Evolutionary conservation across 2,797 vertebrate species (phyloP).

Genomic region (Harpagifer antarcticus): DNA sequence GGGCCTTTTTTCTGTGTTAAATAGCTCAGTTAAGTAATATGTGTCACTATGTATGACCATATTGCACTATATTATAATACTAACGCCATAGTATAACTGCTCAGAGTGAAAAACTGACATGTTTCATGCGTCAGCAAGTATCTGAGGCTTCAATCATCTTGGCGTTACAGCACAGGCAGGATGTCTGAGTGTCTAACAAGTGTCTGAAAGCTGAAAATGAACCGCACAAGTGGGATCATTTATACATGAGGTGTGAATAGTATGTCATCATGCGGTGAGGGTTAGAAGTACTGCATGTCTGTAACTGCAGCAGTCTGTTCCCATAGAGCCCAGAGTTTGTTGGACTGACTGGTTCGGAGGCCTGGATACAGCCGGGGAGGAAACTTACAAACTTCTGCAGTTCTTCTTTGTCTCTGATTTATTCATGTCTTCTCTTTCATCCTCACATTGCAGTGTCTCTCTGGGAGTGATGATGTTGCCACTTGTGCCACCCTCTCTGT

Average conservation of each 20-base stretch:
- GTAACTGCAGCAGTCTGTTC: constrained; percentile 50
- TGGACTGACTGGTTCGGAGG: background rate
- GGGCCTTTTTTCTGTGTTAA: background rate
- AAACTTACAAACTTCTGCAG: constrained; percentile 8
- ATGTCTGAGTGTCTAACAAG: constrained; percentile 18
- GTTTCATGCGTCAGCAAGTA: constrained; percentile 18
- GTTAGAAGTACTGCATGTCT: constrained; percentile 38
- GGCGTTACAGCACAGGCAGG: background rate
- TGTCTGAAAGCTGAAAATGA: constrained; percentile 25
- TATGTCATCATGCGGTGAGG: constrained; percentile 40
- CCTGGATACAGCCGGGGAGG: background rate
- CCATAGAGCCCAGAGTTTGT: constrained; percentile 59
- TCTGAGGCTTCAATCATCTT: constrained; percentile 9
- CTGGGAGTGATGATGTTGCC: constrained; percentile 87
- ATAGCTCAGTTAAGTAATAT: background rate
- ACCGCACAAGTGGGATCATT: constrained; percentile 28
- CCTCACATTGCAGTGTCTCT: constrained; percentile 64
- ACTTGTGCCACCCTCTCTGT: constrained; percentile 77
- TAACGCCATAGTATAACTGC: background rate
- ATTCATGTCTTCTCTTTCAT: constrained; percentile 27
- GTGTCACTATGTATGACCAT: background rate
- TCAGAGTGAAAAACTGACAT: constrained; percentile 2
- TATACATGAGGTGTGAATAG: constrained; percentile 46
- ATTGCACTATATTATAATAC: background rate
- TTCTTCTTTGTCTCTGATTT: constrained; percentile 28